phyloP scores from a whole-genome alignment of 2,797 vertebrate species.

The Sphenodon punctatus region DNA sequence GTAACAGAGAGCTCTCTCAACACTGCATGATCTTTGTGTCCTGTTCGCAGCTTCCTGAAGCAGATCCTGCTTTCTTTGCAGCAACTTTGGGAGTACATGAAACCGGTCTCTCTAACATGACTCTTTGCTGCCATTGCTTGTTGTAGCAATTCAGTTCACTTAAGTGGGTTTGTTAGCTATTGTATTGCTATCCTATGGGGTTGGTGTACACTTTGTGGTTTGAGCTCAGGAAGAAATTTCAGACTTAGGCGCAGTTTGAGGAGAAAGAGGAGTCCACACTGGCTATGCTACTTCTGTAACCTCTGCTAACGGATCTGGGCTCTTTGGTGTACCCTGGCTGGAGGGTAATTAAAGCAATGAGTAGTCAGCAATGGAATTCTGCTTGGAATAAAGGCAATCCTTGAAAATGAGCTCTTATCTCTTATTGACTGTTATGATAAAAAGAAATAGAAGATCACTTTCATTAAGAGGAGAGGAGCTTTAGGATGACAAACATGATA shows the following conservation, averaged over 20 bases:
- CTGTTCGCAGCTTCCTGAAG: constrained; percentile 69
- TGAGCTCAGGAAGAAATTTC: constrained; percentile 23
- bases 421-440: background rate
- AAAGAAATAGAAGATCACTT: background rate
- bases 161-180: constrained; percentile 39
- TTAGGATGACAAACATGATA: background rate
- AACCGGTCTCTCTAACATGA: constrained; percentile 66
- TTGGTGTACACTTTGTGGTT: constrained; percentile 26
- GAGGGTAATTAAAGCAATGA: background rate
- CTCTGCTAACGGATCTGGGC: background rate
- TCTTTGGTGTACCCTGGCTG: background rate
- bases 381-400: background rate
- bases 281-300: background rate
- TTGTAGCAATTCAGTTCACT: constrained; percentile 58
- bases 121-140: constrained; percentile 52
- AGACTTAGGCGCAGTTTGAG: constrained; percentile 30
- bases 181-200: constrained; percentile 21
- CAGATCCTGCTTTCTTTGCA: constrained; percentile 68
- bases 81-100: constrained; percentile 65
- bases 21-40: constrained; percentile 67
- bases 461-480: background rate
- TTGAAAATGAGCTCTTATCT: background rate
- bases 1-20: constrained; percentile 67
- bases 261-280: background rate
- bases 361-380: background rate